phyloP scores from a whole-genome alignment of 2,113 vertebrate species.

The Alectura lathami region DNA sequence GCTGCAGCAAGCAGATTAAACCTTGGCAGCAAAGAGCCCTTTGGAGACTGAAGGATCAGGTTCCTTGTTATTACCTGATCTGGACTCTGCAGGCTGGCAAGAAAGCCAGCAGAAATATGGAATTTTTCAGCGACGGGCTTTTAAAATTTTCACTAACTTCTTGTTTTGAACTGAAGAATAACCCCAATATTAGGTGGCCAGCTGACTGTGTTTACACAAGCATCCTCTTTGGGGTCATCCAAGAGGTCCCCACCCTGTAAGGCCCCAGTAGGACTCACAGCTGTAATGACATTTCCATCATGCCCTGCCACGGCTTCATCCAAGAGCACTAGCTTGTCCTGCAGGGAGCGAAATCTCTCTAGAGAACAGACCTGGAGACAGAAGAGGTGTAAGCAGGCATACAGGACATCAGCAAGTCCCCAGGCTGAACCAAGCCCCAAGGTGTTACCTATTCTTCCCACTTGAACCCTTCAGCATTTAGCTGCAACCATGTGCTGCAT shows the following conservation, averaged over 20 bases:
- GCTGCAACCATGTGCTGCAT: neutral
- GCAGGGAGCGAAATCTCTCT: conserved; percentile 91
- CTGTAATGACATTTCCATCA: conserved; percentile 94
- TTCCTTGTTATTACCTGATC: neutral
- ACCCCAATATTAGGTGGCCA: neutral
- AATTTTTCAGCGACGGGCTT: neutral
- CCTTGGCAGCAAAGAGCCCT: neutral
- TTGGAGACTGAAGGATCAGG: neutral
- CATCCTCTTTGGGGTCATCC: neutral
- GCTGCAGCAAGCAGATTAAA: neutral
- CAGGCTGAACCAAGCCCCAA: neutral
- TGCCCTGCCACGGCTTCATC: conserved; percentile 86
- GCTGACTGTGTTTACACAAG: neutral
- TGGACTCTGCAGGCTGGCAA: neutral
- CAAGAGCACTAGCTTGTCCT: conserved; percentile 90
- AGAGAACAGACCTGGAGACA: conserved; percentile 81
- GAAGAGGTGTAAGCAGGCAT: neutral
- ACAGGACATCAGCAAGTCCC: neutral
- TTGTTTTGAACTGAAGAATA: neutral
- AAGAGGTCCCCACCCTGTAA: neutral
- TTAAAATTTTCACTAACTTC: neutral
- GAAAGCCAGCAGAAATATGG: neutral
- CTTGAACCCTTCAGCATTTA: neutral
- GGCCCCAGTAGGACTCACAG: conserved; percentile 74
- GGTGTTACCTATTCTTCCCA: neutral